Evolutionary conservation across 2,113 vertebrate species (phyloP).

Genomic region (Gyps fulvus): DNA sequence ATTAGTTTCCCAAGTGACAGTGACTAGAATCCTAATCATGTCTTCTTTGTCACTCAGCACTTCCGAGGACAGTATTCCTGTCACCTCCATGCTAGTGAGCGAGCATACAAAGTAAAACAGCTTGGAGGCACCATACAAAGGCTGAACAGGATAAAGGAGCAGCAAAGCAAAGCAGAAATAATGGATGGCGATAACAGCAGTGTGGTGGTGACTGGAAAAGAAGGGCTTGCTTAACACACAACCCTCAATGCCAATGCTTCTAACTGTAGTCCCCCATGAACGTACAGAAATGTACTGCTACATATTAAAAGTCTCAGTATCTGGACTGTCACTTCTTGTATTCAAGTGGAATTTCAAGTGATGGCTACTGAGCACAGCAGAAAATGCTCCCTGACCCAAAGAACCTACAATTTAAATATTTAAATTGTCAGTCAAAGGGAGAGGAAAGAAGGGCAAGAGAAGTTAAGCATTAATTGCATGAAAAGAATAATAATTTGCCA

Average conservation of each 20-base stretch:
- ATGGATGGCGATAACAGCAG: background rate
- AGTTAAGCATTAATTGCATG: background rate
- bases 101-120: background rate
- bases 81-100: background rate
- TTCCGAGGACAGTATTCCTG: background rate
- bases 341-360: background rate
- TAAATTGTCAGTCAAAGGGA: background rate
- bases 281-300: background rate
- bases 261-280: background rate
- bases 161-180: background rate
- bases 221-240: background rate
- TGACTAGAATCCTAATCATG: background rate
- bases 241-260: background rate
- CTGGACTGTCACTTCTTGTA: background rate
- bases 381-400: background rate
- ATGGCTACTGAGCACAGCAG: background rate
- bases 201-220: background rate
- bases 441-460: background rate
- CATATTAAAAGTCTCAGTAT: background rate
- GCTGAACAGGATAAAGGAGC: background rate
- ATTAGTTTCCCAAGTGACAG: background rate
- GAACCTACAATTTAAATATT: background rate
- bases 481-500: background rate
- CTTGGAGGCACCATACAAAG: background rate
- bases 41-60: background rate